Evolutionary conservation across 2,888 invertebrate genomes (phyloP).

Genomic region (Apotomis turbidana): DNA sequence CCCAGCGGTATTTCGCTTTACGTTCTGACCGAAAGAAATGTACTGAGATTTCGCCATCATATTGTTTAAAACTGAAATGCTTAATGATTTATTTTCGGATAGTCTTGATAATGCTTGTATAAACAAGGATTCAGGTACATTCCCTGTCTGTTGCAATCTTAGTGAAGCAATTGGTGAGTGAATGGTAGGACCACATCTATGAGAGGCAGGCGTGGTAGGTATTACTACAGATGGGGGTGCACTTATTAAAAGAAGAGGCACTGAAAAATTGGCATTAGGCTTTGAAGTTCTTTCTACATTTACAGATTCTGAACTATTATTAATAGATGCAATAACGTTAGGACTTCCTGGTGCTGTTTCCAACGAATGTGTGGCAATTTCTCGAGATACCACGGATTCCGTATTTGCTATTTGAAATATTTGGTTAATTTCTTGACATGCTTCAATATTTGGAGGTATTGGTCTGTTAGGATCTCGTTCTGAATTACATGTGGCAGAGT

Average conservation of each 20-base stretch:
- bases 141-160: slow-evolving; percentile 42
- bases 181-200: slow-evolving; percentile 16
- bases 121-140: slow-evolving; percentile 65
- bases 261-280: slow-evolving; percentile 4
- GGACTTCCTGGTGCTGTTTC: slow-evolving; percentile 5
- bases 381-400: slow-evolving; percentile 17
- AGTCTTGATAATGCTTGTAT: slow-evolving; percentile 67
- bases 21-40: slow-evolving; percentile 28
- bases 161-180: slow-evolving; percentile 47
- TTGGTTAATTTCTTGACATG: slow-evolving; percentile 2
- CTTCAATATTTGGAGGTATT: slow-evolving; percentile 28
- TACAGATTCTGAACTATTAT: not conserved
- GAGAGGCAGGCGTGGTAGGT: slow-evolving; percentile 3
- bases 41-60: slow-evolving; percentile 44
- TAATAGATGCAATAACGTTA: not conserved
- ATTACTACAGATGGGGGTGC: slow-evolving; percentile 17
- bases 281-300: slow-evolving; percentile 13
- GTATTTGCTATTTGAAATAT: slow-evolving; percentile 8
- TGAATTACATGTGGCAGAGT: slow-evolving; percentile 12
- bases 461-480: slow-evolving; percentile 17
- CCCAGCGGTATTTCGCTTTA: slow-evolving; percentile 32
- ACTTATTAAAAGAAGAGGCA: slow-evolving; percentile 32
- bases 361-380: slow-evolving; percentile 32
- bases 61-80: slow-evolving; percentile 49
- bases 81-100: slow-evolving; percentile 59